Evolutionary conservation across 1,140 invertebrate species (phyloP), one percentile per base, ranked within the genome.

Genomic region (Brachionus plicatilis): DNA sequence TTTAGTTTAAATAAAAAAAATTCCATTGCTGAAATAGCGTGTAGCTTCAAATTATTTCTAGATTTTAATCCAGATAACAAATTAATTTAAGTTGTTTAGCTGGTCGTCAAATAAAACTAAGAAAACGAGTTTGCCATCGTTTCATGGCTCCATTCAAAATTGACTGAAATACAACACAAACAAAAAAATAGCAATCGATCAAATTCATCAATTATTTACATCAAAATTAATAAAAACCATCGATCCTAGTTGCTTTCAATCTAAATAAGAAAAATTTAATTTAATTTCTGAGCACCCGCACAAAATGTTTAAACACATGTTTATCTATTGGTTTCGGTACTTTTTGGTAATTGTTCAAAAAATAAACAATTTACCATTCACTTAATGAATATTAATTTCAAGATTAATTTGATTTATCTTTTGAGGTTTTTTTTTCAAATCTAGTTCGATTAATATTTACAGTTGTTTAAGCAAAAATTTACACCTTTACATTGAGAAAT

Each of bases 321-420:
- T 68, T 68, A 68, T 27, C 66, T 68, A 68, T 68, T 68, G n/a
- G 53, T 29, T 68, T 68, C 66, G 66, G 66, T 29, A 68, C 66
- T 68, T 68, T 68, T 68, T 68, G 12, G 27, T 68, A 68, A 68
- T 68, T 41, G 27, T 68, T 68, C 66, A 68, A 68, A 68, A 37
- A 68, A 41, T 33, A 68, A 68, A 41, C 66, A 33, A 68, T 68
- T 68, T 68, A 41, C 66, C 66, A 68, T 68, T 68, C 66, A 68
- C 33, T 68, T 68, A 68, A 68, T 68, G 66, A 68, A 68, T 68
- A 68, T 68, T 68, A 68, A 68, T 68, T 68, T 33, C 66, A 68
- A 17, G 66, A 68, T 68, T 68, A 68, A 33, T 68, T 68, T 33
- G 17, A 68, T n/a, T 41, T 68, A 68, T 68, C 27, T 68, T 41